Conservation (phyloP, 2,888 invertebrate genomes). For the Drosophila paranaensis region DNA sequence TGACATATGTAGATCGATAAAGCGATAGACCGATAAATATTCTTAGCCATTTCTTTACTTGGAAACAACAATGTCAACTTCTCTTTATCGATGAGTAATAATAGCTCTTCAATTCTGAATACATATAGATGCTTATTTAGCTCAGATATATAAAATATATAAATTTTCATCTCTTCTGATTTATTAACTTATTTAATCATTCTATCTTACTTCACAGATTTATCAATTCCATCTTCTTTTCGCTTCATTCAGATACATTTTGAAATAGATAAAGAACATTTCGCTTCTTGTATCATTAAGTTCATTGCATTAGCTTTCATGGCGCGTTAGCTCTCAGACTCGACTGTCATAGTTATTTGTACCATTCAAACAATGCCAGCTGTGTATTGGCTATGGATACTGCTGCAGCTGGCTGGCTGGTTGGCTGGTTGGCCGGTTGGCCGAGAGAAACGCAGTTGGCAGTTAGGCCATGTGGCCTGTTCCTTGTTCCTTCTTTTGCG, state of each 20-base stretch:
- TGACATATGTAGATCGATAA: neutral
- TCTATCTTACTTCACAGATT: too few relatives aligned
- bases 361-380: slow-evolving; percentile 8
- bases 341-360: slow-evolving; percentile 2
- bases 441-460: slow-evolving; percentile 29
- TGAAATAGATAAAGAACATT: neutral
- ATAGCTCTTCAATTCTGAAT: too few relatives aligned
- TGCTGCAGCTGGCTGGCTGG: neutral
- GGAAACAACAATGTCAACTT: too few relatives aligned
- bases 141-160: too few relatives aligned
- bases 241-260: neutral
- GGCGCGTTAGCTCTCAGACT: neutral
- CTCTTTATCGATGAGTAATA: too few relatives aligned
- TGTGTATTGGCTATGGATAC: neutral
- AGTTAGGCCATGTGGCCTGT: slow-evolving; percentile 47
- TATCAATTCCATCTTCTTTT: too few relatives aligned
- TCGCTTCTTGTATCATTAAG: neutral
- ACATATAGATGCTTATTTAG: too few relatives aligned
- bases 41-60: too few relatives aligned
- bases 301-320: neutral
- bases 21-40: too few relatives aligned
- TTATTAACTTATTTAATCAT: neutral
- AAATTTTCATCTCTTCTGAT: neutral
- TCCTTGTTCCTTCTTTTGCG: slow-evolving; percentile 39
- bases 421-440: neutral